Percentiles rank a stretch among this genome's conserved stretches.
Conservation (phyloP, 2,888 invertebrate genomes). For the Terebella lapidaria region DNA sequence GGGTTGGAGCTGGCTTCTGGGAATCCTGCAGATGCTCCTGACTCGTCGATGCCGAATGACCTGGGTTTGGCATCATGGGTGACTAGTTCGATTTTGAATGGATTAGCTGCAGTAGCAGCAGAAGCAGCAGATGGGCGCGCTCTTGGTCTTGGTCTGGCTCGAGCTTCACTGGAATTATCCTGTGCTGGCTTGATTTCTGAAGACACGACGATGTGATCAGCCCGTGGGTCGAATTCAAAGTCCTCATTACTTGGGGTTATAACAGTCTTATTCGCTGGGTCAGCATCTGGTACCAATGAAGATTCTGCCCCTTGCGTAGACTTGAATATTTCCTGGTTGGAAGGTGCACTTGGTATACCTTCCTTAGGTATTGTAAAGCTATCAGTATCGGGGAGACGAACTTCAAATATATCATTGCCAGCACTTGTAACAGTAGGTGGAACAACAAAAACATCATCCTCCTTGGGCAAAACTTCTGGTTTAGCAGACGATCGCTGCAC, state of each 20-base stretch:
- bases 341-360: neutral
- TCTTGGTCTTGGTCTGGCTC: constrained; percentile 7
- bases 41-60: neutral
- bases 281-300: too few relatives aligned
- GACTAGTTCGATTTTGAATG: constrained; percentile 20
- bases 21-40: constrained; percentile 1
- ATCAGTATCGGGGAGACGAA: neutral
- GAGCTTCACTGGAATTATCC: neutral
- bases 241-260: neutral
- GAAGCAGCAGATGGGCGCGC: constrained; percentile 3
- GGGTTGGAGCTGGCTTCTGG: constrained; percentile 7
- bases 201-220: constrained; percentile 10
- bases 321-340: too few relatives aligned
- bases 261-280: too few relatives aligned
- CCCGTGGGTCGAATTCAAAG: constrained; percentile 21
- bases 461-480: neutral
- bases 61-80: neutral
- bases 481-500: neutral
- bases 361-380: neutral
- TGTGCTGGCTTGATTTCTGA: constrained; percentile 10
- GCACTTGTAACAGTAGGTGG: neutral
- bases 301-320: neutral
- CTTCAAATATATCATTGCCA: neutral
- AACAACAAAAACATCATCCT: neutral
- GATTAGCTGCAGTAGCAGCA: constrained; percentile 13